These are phyloP conservation scores for Drosophila albomicans DNA, from an alignment of 1,140 invertebrate species.

Conservation along the genomic window DNA sequence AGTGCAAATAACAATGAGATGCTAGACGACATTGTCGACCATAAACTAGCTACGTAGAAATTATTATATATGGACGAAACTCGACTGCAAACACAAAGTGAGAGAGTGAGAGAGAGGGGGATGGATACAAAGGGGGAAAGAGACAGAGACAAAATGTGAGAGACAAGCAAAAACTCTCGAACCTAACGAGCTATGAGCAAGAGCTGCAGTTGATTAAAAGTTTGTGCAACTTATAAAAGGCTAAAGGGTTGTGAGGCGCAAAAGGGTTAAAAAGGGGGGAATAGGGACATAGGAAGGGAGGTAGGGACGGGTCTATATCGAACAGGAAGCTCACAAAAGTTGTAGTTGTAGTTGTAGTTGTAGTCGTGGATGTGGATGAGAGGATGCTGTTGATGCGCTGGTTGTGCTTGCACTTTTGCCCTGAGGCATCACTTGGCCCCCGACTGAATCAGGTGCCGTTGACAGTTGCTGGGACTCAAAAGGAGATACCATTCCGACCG, in stretches of 20 bases:
- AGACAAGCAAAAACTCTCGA: constrained; percentile 13
- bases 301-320: constrained; percentile 47
- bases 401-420: constrained; percentile 38
- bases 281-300: neutral
- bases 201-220: constrained; percentile 75
- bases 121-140: neutral
- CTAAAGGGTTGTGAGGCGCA: constrained; percentile 8
- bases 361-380: constrained; percentile 15
- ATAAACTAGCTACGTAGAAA: constrained; percentile 66
- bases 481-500: constrained; percentile 11
- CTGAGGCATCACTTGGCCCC: constrained; percentile 35
- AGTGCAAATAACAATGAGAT: constrained; percentile 57
- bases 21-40: constrained; percentile 47
- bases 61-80: constrained; percentile 59
- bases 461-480: constrained; percentile 28
- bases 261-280: neutral
- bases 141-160: neutral
- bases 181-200: constrained; percentile 47
- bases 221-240: constrained; percentile 62
- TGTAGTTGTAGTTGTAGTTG: constrained; percentile 20
- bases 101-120: neutral
- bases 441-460: constrained; percentile 48
- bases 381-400: constrained; percentile 19
- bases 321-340: constrained; percentile 63
- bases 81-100: constrained; percentile 16